These are phyloP conservation scores for cattle (Bos taurus) DNA, from an alignment of 2,113 vertebrate genomes.

Conservation along the genomic window DNA sequence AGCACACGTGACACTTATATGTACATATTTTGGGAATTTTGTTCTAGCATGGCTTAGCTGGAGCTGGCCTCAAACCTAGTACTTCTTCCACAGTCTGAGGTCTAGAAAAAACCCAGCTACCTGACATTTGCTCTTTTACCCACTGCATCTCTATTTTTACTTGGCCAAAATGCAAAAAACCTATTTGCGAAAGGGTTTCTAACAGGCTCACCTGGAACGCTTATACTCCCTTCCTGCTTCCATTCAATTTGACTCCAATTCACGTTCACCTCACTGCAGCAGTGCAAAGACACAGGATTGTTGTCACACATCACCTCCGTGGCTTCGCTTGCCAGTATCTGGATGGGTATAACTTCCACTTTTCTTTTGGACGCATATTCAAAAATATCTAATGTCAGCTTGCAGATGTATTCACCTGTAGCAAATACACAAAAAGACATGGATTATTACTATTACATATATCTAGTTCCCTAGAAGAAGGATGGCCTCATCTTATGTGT, in stretches of 20 bases:
- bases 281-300: slow-evolving; percentile 56
- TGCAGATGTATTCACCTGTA: slow-evolving; percentile 78
- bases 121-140: background rate
- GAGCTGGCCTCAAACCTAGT: background rate
- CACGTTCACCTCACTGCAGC: slow-evolving; percentile 69
- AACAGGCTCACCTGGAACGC: slow-evolving; percentile 74
- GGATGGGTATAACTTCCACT: slow-evolving; percentile 34
- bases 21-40: background rate
- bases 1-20: rapidly evolving
- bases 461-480: background rate
- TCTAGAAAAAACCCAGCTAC: background rate
- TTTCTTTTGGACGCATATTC: background rate
- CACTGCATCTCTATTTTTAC: background rate
- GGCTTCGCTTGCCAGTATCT: slow-evolving; percentile 23
- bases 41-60: background rate
- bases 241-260: slow-evolving; percentile 62
- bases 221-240: slow-evolving; percentile 70
- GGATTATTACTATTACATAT: background rate
- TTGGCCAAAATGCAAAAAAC: background rate
- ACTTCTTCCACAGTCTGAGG: background rate
- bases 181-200: background rate
- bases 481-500: background rate
- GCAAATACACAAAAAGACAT: background rate
- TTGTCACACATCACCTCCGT: slow-evolving; percentile 65
- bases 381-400: slow-evolving; percentile 44